A percentile compares a stretch with the other conserved stretches of the same genome.
These are phyloP conservation scores for Scaptodrosophila latifasciaeformis DNA, from an alignment of 2,888 invertebrate genomes.

Conservation along the genomic window DNA sequence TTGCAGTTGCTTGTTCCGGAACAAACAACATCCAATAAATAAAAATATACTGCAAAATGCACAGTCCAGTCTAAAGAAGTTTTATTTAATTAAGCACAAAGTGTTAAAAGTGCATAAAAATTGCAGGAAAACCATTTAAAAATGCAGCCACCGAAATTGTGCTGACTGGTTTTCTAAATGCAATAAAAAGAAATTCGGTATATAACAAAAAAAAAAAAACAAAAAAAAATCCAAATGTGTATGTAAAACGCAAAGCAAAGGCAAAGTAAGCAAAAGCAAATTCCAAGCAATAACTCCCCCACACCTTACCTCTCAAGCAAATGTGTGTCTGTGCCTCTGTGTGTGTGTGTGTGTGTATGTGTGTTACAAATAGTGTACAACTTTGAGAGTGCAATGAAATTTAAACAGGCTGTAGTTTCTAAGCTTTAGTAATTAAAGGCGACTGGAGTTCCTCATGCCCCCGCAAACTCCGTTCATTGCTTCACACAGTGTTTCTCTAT, in stretches of 20 bases:
- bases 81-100: not conserved
- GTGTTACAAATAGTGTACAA: slow-evolving; percentile 24
- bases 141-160: not conserved
- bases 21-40: not conserved
- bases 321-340: not conserved
- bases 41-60: not conserved
- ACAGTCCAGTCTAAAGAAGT: too few relatives aligned
- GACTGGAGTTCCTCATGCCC: slow-evolving; percentile 15
- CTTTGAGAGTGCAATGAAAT: slow-evolving; percentile 39
- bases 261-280: slow-evolving; percentile 52
- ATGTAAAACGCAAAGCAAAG: slow-evolving; percentile 41
- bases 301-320: not conserved
- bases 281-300: slow-evolving; percentile 18
- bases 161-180: slow-evolving; percentile 12
- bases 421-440: slow-evolving; percentile 51
- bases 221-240: slow-evolving; percentile 54
- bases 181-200: slow-evolving; percentile 51
- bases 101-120: not conserved
- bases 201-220: slow-evolving; percentile 35
- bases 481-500: slow-evolving; percentile 14
- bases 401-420: slow-evolving; percentile 33
- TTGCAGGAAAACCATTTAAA: not conserved
- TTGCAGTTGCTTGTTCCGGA: not conserved
- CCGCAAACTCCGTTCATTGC: not conserved
- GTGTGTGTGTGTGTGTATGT: too few relatives aligned